Evolutionary conservation across 2,113 vertebrate species (phyloP).

Genomic region (Hystrix brachyura): DNA sequence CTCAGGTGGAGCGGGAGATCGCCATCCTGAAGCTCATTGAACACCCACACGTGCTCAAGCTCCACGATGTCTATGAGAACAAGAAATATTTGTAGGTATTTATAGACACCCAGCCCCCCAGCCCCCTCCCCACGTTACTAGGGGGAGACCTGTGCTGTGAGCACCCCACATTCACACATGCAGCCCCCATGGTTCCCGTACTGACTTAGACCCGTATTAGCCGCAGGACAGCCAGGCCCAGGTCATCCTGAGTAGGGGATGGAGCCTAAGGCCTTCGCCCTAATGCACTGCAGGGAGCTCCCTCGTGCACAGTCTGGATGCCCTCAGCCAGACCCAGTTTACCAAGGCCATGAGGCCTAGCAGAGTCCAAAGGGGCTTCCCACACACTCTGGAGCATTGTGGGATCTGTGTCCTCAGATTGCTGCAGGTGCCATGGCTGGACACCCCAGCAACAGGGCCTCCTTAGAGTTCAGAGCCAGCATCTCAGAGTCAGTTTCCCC

Average conservation of each 20-base stretch:
- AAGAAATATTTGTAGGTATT: conserved; percentile 98
- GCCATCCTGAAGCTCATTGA: conserved; percentile 97
- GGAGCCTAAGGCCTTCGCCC: not conserved
- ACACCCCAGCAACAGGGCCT: conserved; percentile 28
- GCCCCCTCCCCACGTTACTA: not conserved
- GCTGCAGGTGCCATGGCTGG: not conserved
- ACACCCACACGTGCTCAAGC: conserved; percentile 96
- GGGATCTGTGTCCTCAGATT: not conserved
- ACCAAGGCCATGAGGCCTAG: not conserved
- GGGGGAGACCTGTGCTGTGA: not conserved
- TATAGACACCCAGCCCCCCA: conserved; percentile 79
- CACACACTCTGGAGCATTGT: not conserved
- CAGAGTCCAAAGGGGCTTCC: not conserved
- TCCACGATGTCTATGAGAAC: conserved; percentile 97
- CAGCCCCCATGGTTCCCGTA: not conserved
- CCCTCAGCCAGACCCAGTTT: not conserved
- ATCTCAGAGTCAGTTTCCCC: conserved; percentile 51
- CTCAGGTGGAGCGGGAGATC: conserved; percentile 96
- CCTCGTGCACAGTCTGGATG: not conserved
- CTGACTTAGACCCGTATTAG: not conserved
- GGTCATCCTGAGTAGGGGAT: not conserved
- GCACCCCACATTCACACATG: not conserved
- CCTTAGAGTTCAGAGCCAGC: not conserved
- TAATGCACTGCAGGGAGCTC: not conserved
- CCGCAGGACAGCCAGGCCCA: not conserved